Percentiles rank a stretch among this genome's conserved stretches.
phyloP scores from a whole-genome alignment of 2,888 invertebrate genomes.

The Hermaeophaga mercurialis region DNA sequence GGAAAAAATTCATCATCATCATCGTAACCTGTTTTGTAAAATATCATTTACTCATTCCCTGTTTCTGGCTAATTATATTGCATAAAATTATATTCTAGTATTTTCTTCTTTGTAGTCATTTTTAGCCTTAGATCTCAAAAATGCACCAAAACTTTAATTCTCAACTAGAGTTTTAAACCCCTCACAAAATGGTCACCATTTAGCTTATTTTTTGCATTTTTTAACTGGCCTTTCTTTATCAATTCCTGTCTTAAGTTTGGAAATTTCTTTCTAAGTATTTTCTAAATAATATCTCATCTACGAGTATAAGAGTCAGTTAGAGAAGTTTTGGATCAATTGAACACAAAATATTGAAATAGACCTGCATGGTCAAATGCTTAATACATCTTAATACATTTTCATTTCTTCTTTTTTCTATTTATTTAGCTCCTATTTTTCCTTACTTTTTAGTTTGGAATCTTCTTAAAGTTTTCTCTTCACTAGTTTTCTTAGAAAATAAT shows the following conservation, averaged over 20 bases:
- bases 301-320: slow-evolving; percentile 79
- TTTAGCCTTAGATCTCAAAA: slow-evolving; percentile 79
- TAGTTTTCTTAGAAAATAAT: too few relatives aligned
- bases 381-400: too few relatives aligned
- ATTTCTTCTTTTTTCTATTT: too few relatives aligned
- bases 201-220: slow-evolving; percentile 81
- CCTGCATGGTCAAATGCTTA: too few relatives aligned
- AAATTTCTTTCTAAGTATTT: slow-evolving; percentile 83
- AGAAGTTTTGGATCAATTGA: slow-evolving; percentile 78
- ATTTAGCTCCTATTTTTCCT: too few relatives aligned
- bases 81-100: slow-evolving; percentile 93
- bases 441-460: too few relatives aligned
- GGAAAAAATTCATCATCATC: too few relatives aligned
- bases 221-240: slow-evolving; percentile 82
- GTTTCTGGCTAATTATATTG: slow-evolving; percentile 95
- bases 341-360: too few relatives aligned
- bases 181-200: slow-evolving; percentile 93
- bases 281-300: slow-evolving; percentile 90
- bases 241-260: slow-evolving; percentile 78
- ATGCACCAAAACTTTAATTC: slow-evolving; percentile 93
- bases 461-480: too few relatives aligned
- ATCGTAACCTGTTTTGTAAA: slow-evolving; percentile 67
- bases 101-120: slow-evolving; percentile 88
- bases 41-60: slow-evolving; percentile 85
- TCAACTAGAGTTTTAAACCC: slow-evolving; percentile 86